Conservation (phyloP, 1,140 invertebrate genomes). For the Zaprionus taronus region DNA sequence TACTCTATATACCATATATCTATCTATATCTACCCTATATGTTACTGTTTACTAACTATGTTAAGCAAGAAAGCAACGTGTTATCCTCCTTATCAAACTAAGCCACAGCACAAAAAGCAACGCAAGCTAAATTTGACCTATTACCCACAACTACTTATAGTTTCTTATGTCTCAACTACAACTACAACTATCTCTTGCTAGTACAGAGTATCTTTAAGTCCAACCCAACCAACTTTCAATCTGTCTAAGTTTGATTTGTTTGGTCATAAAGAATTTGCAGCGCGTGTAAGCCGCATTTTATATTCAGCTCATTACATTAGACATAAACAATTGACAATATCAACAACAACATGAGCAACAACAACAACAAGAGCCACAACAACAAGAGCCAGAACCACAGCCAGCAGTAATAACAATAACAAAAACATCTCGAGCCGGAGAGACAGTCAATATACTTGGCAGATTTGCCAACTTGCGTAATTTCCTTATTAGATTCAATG, state of each 20-base stretch:
- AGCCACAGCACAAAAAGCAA: too few species aligned
- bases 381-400: background rate
- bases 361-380: background rate
- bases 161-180: too few species aligned
- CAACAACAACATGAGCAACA: conserved; percentile 7
- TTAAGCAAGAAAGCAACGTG: too few species aligned
- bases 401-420: conserved; percentile 13
- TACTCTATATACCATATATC: too few species aligned
- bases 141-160: too few species aligned
- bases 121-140: too few species aligned
- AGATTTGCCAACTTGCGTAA: conserved; percentile 64
- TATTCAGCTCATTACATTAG: conserved; percentile 78
- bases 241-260: conserved; percentile 20
- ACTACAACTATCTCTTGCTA: too few species aligned
- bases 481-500: conserved; percentile 80
- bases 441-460: conserved; percentile 54
- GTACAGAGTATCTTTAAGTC: conserved; percentile 3
- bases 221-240: conserved; percentile 33
- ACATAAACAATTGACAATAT: conserved; percentile 68
- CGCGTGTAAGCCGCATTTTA: conserved; percentile 64
- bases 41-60: too few species aligned
- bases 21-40: too few species aligned
- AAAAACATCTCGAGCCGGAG: conserved; percentile 2
- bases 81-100: too few species aligned
- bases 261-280: conserved; percentile 68